phyloP scores from a whole-genome alignment of 2,113 vertebrate genomes.

The Ploceus nigricollis region DNA sequence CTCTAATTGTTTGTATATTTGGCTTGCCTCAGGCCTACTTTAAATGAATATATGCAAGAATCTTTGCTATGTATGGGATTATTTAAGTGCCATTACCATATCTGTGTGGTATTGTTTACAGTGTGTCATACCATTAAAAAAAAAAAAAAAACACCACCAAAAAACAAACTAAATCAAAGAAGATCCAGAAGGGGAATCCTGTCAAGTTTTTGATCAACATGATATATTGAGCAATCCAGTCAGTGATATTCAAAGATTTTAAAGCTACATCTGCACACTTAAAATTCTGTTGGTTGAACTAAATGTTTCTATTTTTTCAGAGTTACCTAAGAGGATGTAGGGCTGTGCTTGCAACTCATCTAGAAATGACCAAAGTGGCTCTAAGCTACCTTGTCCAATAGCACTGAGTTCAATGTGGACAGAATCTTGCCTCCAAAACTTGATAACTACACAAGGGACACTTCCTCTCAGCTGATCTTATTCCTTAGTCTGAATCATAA shows the following conservation, averaged over 20 bases:
- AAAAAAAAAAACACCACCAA: neutral
- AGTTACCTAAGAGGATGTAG: neutral
- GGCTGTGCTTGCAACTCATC: neutral
- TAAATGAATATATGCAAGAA: neutral
- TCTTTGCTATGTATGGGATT: neutral
- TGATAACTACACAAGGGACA: neutral
- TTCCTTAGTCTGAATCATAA: neutral
- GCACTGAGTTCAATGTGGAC: neutral
- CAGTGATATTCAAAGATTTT: neutral
- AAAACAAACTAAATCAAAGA: neutral
- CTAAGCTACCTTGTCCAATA: neutral
- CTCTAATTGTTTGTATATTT: conserved; percentile 35
- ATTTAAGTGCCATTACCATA: neutral
- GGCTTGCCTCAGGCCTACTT: conserved; percentile 13
- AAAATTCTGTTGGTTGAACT: neutral
- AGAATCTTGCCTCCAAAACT: neutral
- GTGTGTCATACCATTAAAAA: neutral
- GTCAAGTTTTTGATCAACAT: neutral
- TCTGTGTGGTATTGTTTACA: neutral
- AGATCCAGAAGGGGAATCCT: neutral
- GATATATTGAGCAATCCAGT: neutral
- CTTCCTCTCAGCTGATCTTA: neutral
- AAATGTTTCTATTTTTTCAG: neutral
- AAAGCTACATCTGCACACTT: neutral
- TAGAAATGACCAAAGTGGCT: neutral